These are phyloP conservation scores for Caenorhabditis parvicauda DNA, from an alignment of 2,888 invertebrate species.

Conservation along the genomic window DNA sequence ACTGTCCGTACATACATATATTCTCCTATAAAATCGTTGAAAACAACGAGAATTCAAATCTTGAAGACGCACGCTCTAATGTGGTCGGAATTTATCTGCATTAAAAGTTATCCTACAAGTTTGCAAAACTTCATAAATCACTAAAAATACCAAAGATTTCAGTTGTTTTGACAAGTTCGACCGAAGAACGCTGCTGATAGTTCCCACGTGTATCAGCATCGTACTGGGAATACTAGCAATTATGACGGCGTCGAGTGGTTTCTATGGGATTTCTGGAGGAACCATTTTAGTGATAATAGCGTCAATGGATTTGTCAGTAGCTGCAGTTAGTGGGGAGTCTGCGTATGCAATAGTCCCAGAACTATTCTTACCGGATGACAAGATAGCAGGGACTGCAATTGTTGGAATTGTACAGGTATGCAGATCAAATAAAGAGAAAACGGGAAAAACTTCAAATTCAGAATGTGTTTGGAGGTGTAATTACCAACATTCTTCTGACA, in stretches of 20 bases:
- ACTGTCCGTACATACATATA: too few species aligned
- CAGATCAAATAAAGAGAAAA: not conserved
- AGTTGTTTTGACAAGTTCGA: slow-evolving; percentile 48
- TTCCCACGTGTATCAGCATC: slow-evolving; percentile 46
- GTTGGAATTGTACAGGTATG: slow-evolving; percentile 52
- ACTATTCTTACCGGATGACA: slow-evolving; percentile 51
- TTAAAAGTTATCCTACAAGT: too few species aligned
- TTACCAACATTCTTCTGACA: slow-evolving; percentile 46
- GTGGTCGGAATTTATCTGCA: too few species aligned
- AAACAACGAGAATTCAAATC: too few species aligned
- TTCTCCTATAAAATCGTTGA: too few species aligned
- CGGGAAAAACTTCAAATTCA: slow-evolving; percentile 8
- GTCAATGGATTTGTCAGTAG: slow-evolving; percentile 50
- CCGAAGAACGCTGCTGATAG: slow-evolving; percentile 42
- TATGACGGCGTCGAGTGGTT: slow-evolving; percentile 2
- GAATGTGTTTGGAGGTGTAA: slow-evolving; percentile 53
- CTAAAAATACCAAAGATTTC: slow-evolving; percentile 3
- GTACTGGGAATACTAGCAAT: slow-evolving; percentile 38
- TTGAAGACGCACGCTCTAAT: too few species aligned
- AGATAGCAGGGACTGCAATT: slow-evolving; percentile 53
- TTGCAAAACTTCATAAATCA: not conserved
- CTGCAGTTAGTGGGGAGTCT: slow-evolving; percentile 54
- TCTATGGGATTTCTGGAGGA: too few species aligned
- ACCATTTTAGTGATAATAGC: slow-evolving; percentile 41
- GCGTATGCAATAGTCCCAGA: slow-evolving; percentile 55